Conservation (phyloP, 1,140 invertebrate species). For the Lasioglossum albipes region DNA sequence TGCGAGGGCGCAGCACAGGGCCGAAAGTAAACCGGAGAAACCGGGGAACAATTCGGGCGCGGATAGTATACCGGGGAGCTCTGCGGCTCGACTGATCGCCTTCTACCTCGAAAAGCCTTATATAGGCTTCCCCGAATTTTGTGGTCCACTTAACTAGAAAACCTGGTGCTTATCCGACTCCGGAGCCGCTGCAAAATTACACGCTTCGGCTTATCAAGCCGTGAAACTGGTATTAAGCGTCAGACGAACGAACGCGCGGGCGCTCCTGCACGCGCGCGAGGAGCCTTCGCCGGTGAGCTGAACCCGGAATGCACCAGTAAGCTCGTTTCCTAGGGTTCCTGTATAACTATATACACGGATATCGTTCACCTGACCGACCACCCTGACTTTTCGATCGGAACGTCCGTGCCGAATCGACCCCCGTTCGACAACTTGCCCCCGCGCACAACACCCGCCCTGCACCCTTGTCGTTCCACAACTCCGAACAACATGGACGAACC, state of each 20-base stretch:
- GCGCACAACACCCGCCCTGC: neutral
- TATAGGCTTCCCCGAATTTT: slow-evolving; percentile 76
- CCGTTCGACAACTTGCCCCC: slow-evolving; percentile 3
- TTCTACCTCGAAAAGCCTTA: slow-evolving; percentile 70
- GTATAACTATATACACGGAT: slow-evolving; percentile 60
- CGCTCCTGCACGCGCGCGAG: slow-evolving; percentile 64
- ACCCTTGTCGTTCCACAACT: too few relatives aligned
- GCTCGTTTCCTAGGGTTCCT: slow-evolving; percentile 61
- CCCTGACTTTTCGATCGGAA: slow-evolving; percentile 61
- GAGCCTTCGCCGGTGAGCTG: slow-evolving; percentile 60
- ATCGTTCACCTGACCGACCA: slow-evolving; percentile 65
- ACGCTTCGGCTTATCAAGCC: slow-evolving; percentile 76
- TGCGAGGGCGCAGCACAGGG: too few relatives aligned
- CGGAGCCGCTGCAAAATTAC: slow-evolving; percentile 74
- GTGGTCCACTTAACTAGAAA: slow-evolving; percentile 79
- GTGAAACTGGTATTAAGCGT: slow-evolving; percentile 75
- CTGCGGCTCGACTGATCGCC: slow-evolving; percentile 70
- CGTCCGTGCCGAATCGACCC: slow-evolving; percentile 46
- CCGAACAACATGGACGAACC: neutral
- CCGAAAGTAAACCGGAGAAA: too few relatives aligned
- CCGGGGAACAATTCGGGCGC: slow-evolving; percentile 30
- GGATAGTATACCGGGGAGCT: slow-evolving; percentile 54
- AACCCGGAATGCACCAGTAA: slow-evolving; percentile 62
- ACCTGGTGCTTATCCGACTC: slow-evolving; percentile 73
- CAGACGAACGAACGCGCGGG: slow-evolving; percentile 66